Conservation (phyloP, 2,113 vertebrate genomes). For the Hippocampus comes region DNA sequence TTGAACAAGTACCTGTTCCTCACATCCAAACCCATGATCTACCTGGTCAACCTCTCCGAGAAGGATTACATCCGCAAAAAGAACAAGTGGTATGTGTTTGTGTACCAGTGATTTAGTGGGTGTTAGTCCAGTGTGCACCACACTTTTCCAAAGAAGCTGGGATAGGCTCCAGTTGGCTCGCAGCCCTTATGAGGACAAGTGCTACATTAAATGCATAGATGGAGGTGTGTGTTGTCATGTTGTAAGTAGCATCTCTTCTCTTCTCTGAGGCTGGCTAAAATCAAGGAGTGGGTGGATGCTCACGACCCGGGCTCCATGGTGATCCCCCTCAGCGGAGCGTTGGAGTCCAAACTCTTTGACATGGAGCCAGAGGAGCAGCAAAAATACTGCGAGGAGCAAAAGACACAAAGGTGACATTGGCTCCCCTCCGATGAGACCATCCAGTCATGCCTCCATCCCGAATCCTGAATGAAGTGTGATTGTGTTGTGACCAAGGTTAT, state of each 20-base stretch:
- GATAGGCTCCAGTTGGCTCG: too few relatives aligned
- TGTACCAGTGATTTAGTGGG: too few relatives aligned
- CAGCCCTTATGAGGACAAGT: too few relatives aligned
- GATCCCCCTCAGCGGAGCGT: conserved; percentile 92
- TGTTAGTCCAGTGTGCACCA: too few relatives aligned
- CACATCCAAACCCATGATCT: conserved; percentile 98
- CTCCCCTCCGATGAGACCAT: neutral
- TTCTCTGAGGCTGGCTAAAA: conserved; percentile 93
- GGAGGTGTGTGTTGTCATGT: neutral
- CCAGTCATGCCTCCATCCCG: neutral
- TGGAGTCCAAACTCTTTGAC: conserved; percentile 94
- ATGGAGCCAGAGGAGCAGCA: conserved; percentile 91
- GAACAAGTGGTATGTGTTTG: conserved; percentile 91
- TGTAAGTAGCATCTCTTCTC: conserved; percentile 19
- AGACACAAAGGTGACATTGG: conserved; percentile 90
- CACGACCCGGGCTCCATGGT: conserved; percentile 93
- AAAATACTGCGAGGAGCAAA: conserved; percentile 93
- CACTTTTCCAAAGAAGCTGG: too few relatives aligned
- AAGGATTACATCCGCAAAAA: conserved; percentile 97
- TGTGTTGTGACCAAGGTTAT: neutral
- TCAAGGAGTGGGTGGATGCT: conserved; percentile 99
- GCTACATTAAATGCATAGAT: too few relatives aligned
- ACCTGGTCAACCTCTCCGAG: conserved; percentile 96
- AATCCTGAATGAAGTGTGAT: neutral
- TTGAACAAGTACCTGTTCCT: conserved; percentile 96